Conservation (phyloP, 2,888 invertebrate genomes). For the Busseola fusca region DNA sequence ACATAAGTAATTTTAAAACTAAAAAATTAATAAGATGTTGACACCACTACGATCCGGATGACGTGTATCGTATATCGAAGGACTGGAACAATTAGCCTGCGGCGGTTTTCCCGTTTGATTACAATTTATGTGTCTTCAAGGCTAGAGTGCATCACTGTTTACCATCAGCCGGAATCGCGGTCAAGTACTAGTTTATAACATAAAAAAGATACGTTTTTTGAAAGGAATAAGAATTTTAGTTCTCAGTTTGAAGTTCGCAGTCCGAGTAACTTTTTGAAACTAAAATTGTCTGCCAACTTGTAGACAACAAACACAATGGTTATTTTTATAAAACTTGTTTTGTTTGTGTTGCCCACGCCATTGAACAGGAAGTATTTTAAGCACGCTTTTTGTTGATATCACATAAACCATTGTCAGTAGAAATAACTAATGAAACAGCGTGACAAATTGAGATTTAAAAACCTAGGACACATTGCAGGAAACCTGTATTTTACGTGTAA, state of each 20-base stretch:
- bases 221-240: neutral
- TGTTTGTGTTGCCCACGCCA: slow-evolving; percentile 8
- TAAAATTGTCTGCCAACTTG: neutral
- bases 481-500: slow-evolving; percentile 7
- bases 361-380: slow-evolving; percentile 33
- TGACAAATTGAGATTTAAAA: slow-evolving; percentile 13
- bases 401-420: slow-evolving; percentile 3
- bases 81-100: no score
- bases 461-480: neutral
- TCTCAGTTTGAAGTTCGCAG: neutral
- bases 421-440: slow-evolving; percentile 12
- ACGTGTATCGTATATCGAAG: no score
- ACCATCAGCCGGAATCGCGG: no score
- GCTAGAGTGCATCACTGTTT: no score
- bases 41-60: no score
- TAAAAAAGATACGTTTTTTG: neutral
- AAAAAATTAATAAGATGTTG: no score
- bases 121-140: no score
- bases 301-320: slow-evolving; percentile 1
- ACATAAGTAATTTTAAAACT: neutral
- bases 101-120: no score
- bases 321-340: slow-evolving; percentile 40
- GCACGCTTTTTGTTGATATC: slow-evolving; percentile 25
- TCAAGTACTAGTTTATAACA: no score
- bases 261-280: neutral